A percentile compares a stretch with the other conserved stretches of the same genome.
phyloP scores from a whole-genome alignment of 1,140 invertebrate species.

The Macrobrachium rosenbergii region DNA sequence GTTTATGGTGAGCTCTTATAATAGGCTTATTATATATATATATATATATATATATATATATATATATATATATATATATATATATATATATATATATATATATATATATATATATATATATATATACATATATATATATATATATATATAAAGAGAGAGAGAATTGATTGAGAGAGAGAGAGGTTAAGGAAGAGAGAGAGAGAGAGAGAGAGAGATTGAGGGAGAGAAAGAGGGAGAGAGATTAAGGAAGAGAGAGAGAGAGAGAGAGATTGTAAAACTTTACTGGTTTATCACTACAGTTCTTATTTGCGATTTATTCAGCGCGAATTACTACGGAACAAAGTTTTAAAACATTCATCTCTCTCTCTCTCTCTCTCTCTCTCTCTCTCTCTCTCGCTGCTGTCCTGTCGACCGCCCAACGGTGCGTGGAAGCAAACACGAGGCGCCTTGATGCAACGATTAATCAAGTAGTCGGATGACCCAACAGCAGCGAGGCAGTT shows the following conservation, averaged over 20 bases:
- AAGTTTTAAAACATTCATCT: neutral
- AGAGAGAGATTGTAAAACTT: no score
- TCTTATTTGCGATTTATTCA: neutral
- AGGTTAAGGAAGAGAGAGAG: no score
- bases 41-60: conserved; percentile 18
- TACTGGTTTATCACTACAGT: no score
- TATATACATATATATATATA: neutral
- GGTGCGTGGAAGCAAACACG: no score
- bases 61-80: conserved; percentile 18
- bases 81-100: conserved; percentile 24
- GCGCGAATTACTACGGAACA: neutral
- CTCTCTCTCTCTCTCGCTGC: neutral
- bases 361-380: neutral
- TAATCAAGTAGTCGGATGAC: no score
- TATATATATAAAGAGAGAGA: no score
- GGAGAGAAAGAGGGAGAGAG: no score
- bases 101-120: conserved; percentile 17
- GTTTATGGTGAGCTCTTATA: neutral
- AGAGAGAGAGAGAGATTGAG: no score
- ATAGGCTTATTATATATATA: conserved; percentile 16
- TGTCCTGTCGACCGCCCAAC: neutral
- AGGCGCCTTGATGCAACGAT: no score
- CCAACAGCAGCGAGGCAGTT: no score
- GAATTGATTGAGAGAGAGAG: no score
- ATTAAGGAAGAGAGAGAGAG: no score